These are phyloP conservation scores for Tupiocoris notatus DNA, from an alignment of 2,888 invertebrate genomes.

Conservation along the genomic window DNA sequence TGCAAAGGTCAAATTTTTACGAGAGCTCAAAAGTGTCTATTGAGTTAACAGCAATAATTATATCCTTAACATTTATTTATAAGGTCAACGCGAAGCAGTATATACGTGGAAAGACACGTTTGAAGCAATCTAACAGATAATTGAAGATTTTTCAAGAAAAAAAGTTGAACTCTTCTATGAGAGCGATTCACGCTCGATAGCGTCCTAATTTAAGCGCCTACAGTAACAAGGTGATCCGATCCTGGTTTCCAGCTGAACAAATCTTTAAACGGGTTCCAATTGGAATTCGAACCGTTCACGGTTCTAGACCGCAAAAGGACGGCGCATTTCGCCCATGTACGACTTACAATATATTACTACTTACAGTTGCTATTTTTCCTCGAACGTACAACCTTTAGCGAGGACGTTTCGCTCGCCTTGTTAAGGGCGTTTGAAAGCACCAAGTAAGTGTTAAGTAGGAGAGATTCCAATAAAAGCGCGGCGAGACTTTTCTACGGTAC, in stretches of 20 bases:
- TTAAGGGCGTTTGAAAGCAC: slow-evolving; percentile 33
- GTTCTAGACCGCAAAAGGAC: slow-evolving; percentile 7
- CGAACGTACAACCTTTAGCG: background rate
- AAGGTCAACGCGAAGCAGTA: no score
- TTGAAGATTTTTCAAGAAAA: no score
- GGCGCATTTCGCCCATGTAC: slow-evolving; percentile 3
- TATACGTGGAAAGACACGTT: no score
- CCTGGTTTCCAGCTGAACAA: slow-evolving; percentile 32
- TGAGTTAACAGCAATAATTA: no score
- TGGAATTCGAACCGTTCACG: slow-evolving; percentile 33
- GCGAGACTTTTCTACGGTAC: background rate
- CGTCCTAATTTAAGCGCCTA: slow-evolving; percentile 28
- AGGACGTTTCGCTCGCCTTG: slow-evolving; percentile 25
- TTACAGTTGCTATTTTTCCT: background rate
- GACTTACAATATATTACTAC: slow-evolving; percentile 19
- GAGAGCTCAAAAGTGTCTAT: no score
- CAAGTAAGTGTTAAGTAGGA: slow-evolving; percentile 33
- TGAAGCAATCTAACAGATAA: no score
- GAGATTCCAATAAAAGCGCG: slow-evolving; percentile 27
- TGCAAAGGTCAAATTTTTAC: no score
- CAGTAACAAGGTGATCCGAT: slow-evolving; percentile 36
- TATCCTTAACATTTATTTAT: no score
- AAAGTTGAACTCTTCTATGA: no score
- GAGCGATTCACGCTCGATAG: slow-evolving; percentile 10
- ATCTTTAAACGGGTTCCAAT: slow-evolving; percentile 18